Base-by-base conservation (phyloP, 2,797 vertebrate genomes). In the Sarcoramphus papa region DNA sequence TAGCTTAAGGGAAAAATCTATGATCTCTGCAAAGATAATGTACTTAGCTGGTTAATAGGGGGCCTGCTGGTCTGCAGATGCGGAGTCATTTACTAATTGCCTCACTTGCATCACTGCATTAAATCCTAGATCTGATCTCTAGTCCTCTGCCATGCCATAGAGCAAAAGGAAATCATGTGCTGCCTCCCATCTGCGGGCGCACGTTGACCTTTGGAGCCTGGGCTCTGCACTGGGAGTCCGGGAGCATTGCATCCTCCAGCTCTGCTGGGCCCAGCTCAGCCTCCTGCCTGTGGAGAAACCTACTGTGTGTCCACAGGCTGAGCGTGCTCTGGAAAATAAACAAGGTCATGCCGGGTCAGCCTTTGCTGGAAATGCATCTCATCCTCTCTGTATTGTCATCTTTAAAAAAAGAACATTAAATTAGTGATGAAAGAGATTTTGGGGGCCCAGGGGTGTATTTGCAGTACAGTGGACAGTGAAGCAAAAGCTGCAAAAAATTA, bases 31-130 rank as follows among this genome's bases (percentile, higher is more conserved):
- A 2, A 62, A 69, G 95, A 56, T 89, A 81, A 93, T 57, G 47
- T 40, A 40, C 37, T 95, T 90, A 92, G 75, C 68, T 92, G 65
- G 88, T 92, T 96, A 78, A 92, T 28, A 45, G 70, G 76, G 57
- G 41, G 54, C 84, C 84, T 91, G 82, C 88, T 96, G 94, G 79
- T 90, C 90, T 95, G 91, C 87, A 90, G 81, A 93, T 90, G 89
- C 90, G 3, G 16, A 75, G 84, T 95, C 89, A 93, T 90, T 93
- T 91, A 33, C 89, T 90, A 81, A 95, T 92, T 91, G 88, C 63
- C 70, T 85, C 8, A 1, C 64, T 92, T 72, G 40, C 77, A 88
- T 85, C 62, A 74, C 22, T 51, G 67, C 63, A 56, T 64, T 88
- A 51, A 45, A 77, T 74, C 88, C 72, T 56, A 83, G 75, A 30